These are phyloP conservation scores for Drosophila neocordata DNA, from an alignment of 1,140 invertebrate genomes.

Conservation along the genomic window DNA sequence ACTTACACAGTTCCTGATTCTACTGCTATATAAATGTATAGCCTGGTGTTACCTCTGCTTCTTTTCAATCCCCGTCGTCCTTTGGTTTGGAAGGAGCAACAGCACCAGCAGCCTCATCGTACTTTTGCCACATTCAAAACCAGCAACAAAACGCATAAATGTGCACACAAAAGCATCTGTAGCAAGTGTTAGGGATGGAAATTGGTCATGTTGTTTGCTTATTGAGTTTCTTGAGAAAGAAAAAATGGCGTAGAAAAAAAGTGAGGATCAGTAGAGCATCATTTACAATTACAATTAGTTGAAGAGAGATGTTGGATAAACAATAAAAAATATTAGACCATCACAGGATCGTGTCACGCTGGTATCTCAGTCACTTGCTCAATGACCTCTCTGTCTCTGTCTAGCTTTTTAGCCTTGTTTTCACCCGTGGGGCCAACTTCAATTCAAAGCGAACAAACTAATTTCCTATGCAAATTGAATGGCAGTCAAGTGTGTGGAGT, in stretches of 20 bases:
- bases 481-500: conserved; percentile 80
- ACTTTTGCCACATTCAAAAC: conserved; percentile 55
- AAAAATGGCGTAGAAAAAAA: background rate
- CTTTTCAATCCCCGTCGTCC: background rate
- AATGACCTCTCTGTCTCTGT: conserved; percentile 6
- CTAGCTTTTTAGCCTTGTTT: conserved; percentile 75
- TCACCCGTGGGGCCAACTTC: conserved; percentile 76
- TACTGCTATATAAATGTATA: conserved; percentile 6
- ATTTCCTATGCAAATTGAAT: conserved; percentile 81
- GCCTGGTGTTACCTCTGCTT: conserved; percentile 17
- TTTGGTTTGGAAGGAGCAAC: conserved; percentile 1
- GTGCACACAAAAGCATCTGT: conserved; percentile 44
- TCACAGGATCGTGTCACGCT: background rate
- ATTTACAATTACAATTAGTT: background rate
- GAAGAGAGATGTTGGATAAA: background rate
- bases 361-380: conserved; percentile 1
- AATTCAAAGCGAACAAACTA: conserved; percentile 81
- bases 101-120: conserved; percentile 49
- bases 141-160: conserved; percentile 75
- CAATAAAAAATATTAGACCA: background rate
- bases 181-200: conserved; percentile 9
- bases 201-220: background rate
- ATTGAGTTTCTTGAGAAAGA: background rate
- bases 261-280: background rate
- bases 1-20: conserved; percentile 7